These are phyloP conservation scores for Erebia aethiops DNA, from an alignment of 2,888 invertebrate genomes.

Conservation along the genomic window DNA sequence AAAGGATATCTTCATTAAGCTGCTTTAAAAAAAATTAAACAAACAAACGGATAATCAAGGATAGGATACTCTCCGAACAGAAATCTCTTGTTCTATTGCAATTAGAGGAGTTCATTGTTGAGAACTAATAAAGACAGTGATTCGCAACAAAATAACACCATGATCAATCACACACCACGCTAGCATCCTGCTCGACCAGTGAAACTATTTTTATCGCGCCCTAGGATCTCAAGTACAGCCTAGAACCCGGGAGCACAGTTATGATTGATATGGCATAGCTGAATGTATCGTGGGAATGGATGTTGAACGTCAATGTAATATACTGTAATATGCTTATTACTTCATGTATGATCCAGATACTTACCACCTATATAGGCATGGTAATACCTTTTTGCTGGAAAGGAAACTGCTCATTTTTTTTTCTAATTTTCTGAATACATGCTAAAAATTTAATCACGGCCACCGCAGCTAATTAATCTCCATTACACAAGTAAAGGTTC, in stretches of 20 bases:
- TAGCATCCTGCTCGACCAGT: slow-evolving; percentile 26
- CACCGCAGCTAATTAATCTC: too few species aligned
- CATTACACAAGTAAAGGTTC: too few species aligned
- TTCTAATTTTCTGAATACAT: too few species aligned
- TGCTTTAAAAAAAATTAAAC: too few species aligned
- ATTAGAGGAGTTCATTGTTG: not conserved
- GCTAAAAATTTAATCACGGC: too few species aligned
- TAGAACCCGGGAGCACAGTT: slow-evolving; percentile 15
- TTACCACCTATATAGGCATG: not conserved
- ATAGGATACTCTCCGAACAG: too few species aligned
- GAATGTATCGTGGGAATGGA: slow-evolving; percentile 20
- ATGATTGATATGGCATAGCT: slow-evolving; percentile 16
- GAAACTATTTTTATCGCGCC: slow-evolving; percentile 30
- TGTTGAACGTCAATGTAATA: not conserved
- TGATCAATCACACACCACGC: slow-evolving; percentile 22
- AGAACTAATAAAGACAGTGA: slow-evolving; percentile 9
- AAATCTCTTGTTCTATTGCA: not conserved
- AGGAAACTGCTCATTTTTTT: too few species aligned
- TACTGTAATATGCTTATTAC: not conserved
- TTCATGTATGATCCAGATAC: not conserved
- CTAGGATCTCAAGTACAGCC: slow-evolving; percentile 16
- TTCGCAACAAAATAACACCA: slow-evolving; percentile 20
- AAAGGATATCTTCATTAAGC: too few species aligned
- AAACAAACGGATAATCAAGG: too few species aligned
- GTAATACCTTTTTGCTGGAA: not conserved